Conservation (phyloP, 2,113 vertebrate genomes). For the Python bivittatus region DNA sequence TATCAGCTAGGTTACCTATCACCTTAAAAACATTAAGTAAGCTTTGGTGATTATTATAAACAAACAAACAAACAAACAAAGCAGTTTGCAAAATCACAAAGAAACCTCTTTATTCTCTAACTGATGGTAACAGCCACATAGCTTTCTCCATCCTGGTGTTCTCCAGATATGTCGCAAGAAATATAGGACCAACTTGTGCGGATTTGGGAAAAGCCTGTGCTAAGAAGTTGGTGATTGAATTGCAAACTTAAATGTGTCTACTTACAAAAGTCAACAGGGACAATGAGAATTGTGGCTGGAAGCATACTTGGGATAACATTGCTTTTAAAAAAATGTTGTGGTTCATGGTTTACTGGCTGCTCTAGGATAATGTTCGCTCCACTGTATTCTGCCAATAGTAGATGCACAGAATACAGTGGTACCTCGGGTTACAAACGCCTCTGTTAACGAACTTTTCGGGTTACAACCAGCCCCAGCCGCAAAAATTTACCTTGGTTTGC, state of each 20-base stretch:
- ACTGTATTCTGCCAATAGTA: not conserved
- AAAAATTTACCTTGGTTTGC: too few relatives aligned
- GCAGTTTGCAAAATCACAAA: not conserved
- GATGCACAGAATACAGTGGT: not conserved
- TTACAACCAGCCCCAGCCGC: too few relatives aligned
- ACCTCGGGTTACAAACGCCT: too few relatives aligned
- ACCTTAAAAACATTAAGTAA: too few relatives aligned
- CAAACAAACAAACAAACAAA: too few relatives aligned
- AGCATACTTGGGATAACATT: not conserved
- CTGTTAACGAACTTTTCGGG: too few relatives aligned
- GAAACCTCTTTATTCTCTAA: conserved; percentile 45
- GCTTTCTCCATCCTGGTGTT: not conserved
- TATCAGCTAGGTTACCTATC: too few relatives aligned
- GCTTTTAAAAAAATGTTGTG: not conserved
- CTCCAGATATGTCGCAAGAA: not conserved
- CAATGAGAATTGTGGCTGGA: not conserved
- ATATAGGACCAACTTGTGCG: too few relatives aligned
- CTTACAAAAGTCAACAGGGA: not conserved
- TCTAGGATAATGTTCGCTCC: not conserved
- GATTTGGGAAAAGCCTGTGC: too few relatives aligned
- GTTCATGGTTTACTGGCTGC: not conserved
- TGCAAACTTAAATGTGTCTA: not conserved
- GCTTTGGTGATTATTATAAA: too few relatives aligned
- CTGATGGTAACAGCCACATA: conserved; percentile 41
- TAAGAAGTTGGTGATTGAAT: too few relatives aligned